Conservation (phyloP, 2,888 invertebrate species). For the Eupsilia transversa region DNA sequence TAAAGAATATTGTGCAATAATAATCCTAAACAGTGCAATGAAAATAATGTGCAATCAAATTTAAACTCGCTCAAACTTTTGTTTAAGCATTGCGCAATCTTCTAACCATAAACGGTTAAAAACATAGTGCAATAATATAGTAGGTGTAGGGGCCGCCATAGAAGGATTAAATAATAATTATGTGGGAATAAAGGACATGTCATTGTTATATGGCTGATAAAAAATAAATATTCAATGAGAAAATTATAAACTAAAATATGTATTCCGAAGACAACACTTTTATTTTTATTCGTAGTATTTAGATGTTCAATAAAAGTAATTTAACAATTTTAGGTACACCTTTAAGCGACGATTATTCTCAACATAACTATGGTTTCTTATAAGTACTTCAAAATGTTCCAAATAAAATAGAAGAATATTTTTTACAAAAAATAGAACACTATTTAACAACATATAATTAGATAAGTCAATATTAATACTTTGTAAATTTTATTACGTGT, state of each 20-base stretch:
- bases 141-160: not conserved
- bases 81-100: not conserved
- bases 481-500: conserved; percentile 45
- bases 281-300: not conserved
- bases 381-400: not conserved
- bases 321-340: not conserved
- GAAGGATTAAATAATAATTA: not conserved
- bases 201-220: not conserved
- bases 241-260: not conserved
- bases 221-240: not conserved
- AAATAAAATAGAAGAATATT: conserved; percentile 15
- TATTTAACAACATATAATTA: conserved; percentile 56
- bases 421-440: conserved; percentile 20
- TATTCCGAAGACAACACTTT: not conserved
- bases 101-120: not conserved
- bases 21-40: not conserved
- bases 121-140: too few species aligned
- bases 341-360: not conserved
- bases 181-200: not conserved
- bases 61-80: not conserved
- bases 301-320: not conserved
- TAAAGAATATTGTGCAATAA: not conserved
- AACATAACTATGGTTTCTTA: conserved; percentile 1
- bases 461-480: conserved; percentile 58
- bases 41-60: not conserved